Evolutionary conservation across 2,888 invertebrate genomes (phyloP), one percentile per base, ranked within the genome.

Genomic region (Dysmachus trigonus): DNA sequence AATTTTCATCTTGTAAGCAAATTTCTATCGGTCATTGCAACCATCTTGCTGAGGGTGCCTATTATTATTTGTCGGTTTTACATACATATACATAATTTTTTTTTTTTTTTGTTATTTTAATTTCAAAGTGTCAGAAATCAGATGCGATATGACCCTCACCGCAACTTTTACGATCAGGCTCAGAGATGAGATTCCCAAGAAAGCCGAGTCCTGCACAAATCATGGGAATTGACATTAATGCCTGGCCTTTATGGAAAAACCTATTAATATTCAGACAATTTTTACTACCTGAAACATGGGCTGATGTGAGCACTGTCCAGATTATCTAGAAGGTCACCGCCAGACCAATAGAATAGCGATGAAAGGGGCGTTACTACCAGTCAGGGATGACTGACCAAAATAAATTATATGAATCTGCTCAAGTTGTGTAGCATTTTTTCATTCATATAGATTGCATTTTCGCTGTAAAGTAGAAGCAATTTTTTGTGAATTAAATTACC

Each of bases 241-340:
- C 62, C 81, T 31, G n/a, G 53, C 33, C 53, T 81, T 81, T 81
- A 81, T 81, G 62, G 33, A 53, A 18, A 81, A 81, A 35, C 4
- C 18, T 53, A 81, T 81, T 81, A 81, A 81, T 81, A 81, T 81
- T 81, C 81, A 51, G 51, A 81, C 35, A 81, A 81, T 81, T 81
- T 81, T 81, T 81, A 81, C 81, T 81, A 81, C 81, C 62, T 81
- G 81, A 81, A 38, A 35, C 22, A 35, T 81, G 77, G 10, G 27
- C 77, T 15, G 38, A 77, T 18, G 27, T 22, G 77, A 62, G 62
- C 62, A 62, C 8, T 62, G 62, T 22, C 62, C 62, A 27, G 77
- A 77, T 41, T 77, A 77, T 47, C 30, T 31, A 41, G 47, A 77
- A 77, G 77, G 77, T 77, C 47, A 77, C 62, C 27, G 18, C 27